A percentile compares a stretch with the other conserved stretches of the same genome.
These are phyloP conservation scores for Acanthopleura granulata DNA, from an alignment of 2,888 invertebrate species.

Conservation along the genomic window DNA sequence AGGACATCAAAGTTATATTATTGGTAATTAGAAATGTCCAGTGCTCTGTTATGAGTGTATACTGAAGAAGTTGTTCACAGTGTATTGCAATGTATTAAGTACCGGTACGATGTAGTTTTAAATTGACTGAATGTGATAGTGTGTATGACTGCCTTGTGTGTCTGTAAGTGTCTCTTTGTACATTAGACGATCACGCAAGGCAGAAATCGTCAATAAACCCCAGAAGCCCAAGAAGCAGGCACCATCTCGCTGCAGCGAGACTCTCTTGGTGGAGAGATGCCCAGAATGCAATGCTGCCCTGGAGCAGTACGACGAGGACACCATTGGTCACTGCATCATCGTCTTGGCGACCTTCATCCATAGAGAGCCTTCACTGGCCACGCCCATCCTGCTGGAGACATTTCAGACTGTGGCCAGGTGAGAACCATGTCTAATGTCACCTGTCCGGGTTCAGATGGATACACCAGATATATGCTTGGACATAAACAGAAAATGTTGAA, in stretches of 20 bases:
- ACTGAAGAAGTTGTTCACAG: no score
- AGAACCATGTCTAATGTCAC: conserved; percentile 30
- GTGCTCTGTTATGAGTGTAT: no score
- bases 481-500: no score
- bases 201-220: conserved; percentile 53
- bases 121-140: no score
- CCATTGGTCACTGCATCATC: conserved; percentile 92
- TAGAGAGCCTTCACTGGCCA: conserved; percentile 92
- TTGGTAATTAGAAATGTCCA: no score
- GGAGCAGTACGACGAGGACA: conserved; percentile 92
- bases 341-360: conserved; percentile 96
- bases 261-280: conserved; percentile 73
- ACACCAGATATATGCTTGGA: no score
- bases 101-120: no score
- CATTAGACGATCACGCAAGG: conserved; percentile 54
- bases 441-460: no score
- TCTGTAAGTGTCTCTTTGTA: background rate
- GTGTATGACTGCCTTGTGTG: no score
- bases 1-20: no score
- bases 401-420: conserved; percentile 90
- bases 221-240: conserved; percentile 43
- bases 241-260: conserved; percentile 49
- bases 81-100: no score
- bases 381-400: conserved; percentile 91
- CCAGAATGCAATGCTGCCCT: conserved; percentile 86